A percentile compares a stretch with the other conserved stretches of the same genome.
Evolutionary conservation across 2,888 invertebrate species (phyloP).

Genomic region (Leistus spinibarbis): DNA sequence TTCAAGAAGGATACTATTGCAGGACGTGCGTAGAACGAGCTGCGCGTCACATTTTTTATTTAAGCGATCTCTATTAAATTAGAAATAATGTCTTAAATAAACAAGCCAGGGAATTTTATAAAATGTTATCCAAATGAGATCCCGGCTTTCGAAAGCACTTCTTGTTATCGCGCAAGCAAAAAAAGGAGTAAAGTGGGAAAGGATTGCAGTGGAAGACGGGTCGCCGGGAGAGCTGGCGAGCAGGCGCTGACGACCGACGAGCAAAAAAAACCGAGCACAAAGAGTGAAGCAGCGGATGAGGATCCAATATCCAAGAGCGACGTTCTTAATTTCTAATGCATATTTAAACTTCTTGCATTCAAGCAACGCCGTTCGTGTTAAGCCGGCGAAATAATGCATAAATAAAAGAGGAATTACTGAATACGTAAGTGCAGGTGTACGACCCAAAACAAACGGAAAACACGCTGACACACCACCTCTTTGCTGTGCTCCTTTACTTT

Average conservation of each 20-base stretch:
- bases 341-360: constrained; percentile 18
- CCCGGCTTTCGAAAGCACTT: constrained; percentile 17
- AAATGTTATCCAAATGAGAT: constrained; percentile 36
- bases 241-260: background rate
- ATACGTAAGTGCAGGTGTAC: background rate
- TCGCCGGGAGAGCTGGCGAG: background rate
- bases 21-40: background rate
- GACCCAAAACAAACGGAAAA: background rate
- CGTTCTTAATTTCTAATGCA: constrained; percentile 27
- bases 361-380: background rate
- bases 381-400: background rate
- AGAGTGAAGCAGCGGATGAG: constrained; percentile 12
- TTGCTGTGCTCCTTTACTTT: background rate
- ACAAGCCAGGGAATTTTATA: constrained; percentile 29
- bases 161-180: constrained; percentile 28
- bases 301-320: constrained; percentile 7
- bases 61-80: constrained; percentile 18
- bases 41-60: background rate
- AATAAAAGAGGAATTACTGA: background rate
- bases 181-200: constrained; percentile 24
- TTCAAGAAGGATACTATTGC: background rate
- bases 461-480: background rate
- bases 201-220: background rate
- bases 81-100: constrained; percentile 36
- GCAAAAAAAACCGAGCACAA: background rate